A percentile compares a stretch with the other conserved stretches of the same genome.
phyloP scores from a whole-genome alignment of 2,888 invertebrate species.

The Archips crataeganus region DNA sequence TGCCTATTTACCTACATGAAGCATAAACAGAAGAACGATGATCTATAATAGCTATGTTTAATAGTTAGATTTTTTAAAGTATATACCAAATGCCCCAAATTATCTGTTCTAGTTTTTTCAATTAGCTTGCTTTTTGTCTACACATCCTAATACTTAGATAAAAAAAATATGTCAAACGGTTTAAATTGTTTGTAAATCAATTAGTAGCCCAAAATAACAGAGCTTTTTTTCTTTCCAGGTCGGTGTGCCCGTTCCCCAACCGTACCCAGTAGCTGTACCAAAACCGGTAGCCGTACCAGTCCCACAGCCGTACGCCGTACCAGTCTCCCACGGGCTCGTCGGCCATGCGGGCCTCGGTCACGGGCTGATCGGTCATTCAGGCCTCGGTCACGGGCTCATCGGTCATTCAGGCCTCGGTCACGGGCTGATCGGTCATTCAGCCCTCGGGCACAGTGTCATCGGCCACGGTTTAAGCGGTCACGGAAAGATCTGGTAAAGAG shows the following conservation, averaged over 20 bases:
- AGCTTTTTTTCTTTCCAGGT: slow-evolving; percentile 58
- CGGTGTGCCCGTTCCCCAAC: slow-evolving; percentile 77
- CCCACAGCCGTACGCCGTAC: slow-evolving; percentile 68
- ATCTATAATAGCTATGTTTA: no score
- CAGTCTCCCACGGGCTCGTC: slow-evolving; percentile 54
- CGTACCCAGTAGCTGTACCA: slow-evolving; percentile 78
- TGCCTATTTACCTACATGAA: no score
- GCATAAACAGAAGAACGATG: no score
- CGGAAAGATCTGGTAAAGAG: slow-evolving; percentile 66
- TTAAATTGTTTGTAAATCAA: no score
- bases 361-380: slow-evolving; percentile 41
- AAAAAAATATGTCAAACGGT: no score
- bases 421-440: slow-evolving; percentile 23
- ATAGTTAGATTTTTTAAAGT: no score
- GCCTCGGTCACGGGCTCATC: slow-evolving; percentile 48
- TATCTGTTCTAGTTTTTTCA: no score
- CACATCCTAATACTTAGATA: no score
- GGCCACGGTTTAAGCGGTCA: slow-evolving; percentile 39
- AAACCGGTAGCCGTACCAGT: slow-evolving; percentile 77
- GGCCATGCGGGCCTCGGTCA: slow-evolving; percentile 48
- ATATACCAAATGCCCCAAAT: no score
- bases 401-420: slow-evolving; percentile 28
- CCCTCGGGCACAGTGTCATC: slow-evolving; percentile 48
- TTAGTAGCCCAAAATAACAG: not conserved
- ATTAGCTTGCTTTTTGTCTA: no score